Evolutionary conservation across 1,140 invertebrate species (phyloP), one percentile per base, ranked within the genome.

Genomic region (Branchinecta lynchi): DNA sequence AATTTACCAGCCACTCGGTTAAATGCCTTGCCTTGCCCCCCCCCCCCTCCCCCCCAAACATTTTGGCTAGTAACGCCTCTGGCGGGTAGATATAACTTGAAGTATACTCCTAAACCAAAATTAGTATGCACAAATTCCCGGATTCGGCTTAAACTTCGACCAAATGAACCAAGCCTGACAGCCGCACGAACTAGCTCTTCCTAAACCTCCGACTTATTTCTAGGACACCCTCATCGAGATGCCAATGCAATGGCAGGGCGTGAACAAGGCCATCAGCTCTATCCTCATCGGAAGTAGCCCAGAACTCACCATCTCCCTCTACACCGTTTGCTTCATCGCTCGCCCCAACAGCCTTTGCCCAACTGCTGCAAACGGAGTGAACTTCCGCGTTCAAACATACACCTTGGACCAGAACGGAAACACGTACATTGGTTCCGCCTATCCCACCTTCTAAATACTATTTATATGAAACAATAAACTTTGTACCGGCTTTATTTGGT

Each of bases 281-380:
- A 83, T 94, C 79, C 93, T 95, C 75, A 82, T 96, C 71, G 93
- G 93, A 32, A 93, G 90, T 5, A 93, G 90, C 71, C 93, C 93
- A 0, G 93, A 96, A 80, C 82, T 96, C 73, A 93, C 96, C 80
- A 85, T 97, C 78, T 88, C 92, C 17, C 79, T 93, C 0, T 96
- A 94, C 76, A 92, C 92, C 0, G 83, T 92, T 8, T 94, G 91
- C 74, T 92, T 88, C 76, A 79, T 89, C 9, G 78, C 86, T 6
- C 81, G 89, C 70, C 83, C 85, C 0, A 86, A 89, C 72, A 78
- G 82, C 70, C 80, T 84, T 17, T 93, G 90, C 73, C 86, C 85
- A 6, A 80, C 92, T 7, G 85, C 85, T 65, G 77, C 90, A 15
- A 85, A 82, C 71, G 86, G 85, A 65, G 85, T 86, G 65, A 67